These are phyloP conservation scores for Thomomys bottae DNA, from an alignment of 2,113 vertebrate species.

Conservation along the genomic window DNA sequence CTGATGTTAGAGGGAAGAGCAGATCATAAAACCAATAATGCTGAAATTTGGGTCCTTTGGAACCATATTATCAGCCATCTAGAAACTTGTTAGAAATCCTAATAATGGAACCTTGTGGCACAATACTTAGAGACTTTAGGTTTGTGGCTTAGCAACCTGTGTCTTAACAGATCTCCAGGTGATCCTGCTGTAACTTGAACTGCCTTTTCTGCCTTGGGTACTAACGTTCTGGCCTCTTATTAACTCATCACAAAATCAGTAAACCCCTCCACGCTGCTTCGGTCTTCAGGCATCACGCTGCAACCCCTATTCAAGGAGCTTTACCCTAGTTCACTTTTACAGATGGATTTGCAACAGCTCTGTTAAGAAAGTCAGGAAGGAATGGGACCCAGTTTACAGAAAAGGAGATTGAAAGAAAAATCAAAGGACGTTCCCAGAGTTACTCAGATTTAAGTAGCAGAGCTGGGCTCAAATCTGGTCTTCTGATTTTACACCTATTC, in stretches of 20 bases:
- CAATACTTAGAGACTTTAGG: not conserved
- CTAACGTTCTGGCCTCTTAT: not conserved
- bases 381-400: not conserved
- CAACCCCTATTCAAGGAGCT: not conserved
- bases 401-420: not conserved
- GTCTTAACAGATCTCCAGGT: slow-evolving; percentile 17
- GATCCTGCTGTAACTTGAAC: not conserved
- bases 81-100: not conserved
- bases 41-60: not conserved
- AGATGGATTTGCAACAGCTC: not conserved
- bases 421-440: not conserved
- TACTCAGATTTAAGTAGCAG: not conserved
- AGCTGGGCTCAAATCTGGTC: not conserved
- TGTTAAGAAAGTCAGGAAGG: not conserved
- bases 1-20: not conserved
- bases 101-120: not conserved
- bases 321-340: not conserved
- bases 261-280: not conserved
- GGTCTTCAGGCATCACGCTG: not conserved
- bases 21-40: not conserved
- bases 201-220: slow-evolving; percentile 22
- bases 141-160: not conserved
- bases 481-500: not conserved
- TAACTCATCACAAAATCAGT: not conserved
- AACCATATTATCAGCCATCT: not conserved